Evolutionary conservation across 2,797 vertebrate species (phyloP), one percentile per base, ranked within the genome.

Genomic region (Numenius phaeopus): DNA sequence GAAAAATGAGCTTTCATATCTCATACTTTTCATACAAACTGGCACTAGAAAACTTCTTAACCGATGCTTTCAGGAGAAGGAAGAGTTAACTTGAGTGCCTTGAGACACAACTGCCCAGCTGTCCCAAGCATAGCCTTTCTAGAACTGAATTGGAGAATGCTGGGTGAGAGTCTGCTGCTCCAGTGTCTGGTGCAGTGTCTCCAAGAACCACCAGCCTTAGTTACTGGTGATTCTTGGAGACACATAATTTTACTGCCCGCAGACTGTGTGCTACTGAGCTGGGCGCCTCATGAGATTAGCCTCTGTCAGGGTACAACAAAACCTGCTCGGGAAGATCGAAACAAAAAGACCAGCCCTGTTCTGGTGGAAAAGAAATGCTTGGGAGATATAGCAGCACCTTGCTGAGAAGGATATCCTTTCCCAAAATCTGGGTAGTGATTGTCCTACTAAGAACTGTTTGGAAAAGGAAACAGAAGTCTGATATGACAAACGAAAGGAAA

Each of bases 1-100:
- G 46, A 91, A 52, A 94, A 95, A 70, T 59, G n/a, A 66, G n/a
- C 39, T 92, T 91, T 94, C 42, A 4, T 72, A 46, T 91, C 23
- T 81, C 46, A 21, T 80, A 32, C 37, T 66, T 30, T 59, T 83
- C 21, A 18, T 57, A 47, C 13, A 49, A 57, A 55, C 37, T 82
- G 42, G 17, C 3, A 1, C 15, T 77, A 66, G 49, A 87, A 93
- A 87, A 47, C 15, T 40, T 85, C 67, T 62, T 87, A 62, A 39
- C 21, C 80, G 67, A 9, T 66, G 52, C 40, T 79, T 82, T 89
- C 71, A 87, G 81, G 47, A 67, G 20, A 81, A 89, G 50, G 22
- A 87, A 73, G 40, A 87, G 55, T 64, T 75, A 32, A 59, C 37
- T 42, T 40, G 44, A 82, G 18, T 71, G 69, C 46, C 34, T 78